A percentile compares a stretch with the other conserved stretches of the same genome.
phyloP scores from a whole-genome alignment of 2,888 invertebrate genomes.

The Podabrus alpinus region DNA sequence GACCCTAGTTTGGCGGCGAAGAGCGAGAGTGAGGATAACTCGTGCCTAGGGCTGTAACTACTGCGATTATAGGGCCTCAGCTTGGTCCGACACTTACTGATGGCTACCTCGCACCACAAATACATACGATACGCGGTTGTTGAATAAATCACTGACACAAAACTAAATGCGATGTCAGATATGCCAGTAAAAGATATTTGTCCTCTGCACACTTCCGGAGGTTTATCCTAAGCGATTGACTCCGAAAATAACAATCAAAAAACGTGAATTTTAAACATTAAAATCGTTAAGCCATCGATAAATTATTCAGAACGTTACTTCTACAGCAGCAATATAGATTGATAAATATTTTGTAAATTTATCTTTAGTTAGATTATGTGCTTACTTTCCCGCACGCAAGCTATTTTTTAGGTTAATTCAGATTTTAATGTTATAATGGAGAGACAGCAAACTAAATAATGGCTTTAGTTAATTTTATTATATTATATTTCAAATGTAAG shows the following conservation, averaged over 20 bases:
- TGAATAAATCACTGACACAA: slow-evolving; percentile 22
- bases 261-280: slow-evolving; percentile 5
- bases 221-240: slow-evolving; percentile 11
- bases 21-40: slow-evolving; percentile 25
- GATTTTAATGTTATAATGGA: background rate
- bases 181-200: slow-evolving; percentile 15
- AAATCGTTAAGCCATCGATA: slow-evolving; percentile 12
- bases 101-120: slow-evolving; percentile 17
- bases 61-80: slow-evolving; percentile 20
- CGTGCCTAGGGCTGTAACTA: slow-evolving; percentile 24
- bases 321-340: background rate
- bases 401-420: background rate
- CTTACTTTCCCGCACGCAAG: background rate
- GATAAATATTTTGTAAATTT: background rate
- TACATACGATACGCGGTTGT: slow-evolving; percentile 12
- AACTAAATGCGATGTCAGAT: slow-evolving; percentile 23
- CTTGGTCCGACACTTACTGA: slow-evolving; percentile 22
- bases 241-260: slow-evolving; percentile 12
- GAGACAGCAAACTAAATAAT: background rate
- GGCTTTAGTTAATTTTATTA: background rate
- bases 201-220: slow-evolving; percentile 6
- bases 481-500: background rate
- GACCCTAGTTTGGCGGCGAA: slow-evolving; percentile 35
- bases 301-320: slow-evolving; percentile 8
- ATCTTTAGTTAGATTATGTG: background rate